Evolutionary conservation across 2,113 vertebrate species (phyloP).

Genomic region (Callipepla squamata): DNA sequence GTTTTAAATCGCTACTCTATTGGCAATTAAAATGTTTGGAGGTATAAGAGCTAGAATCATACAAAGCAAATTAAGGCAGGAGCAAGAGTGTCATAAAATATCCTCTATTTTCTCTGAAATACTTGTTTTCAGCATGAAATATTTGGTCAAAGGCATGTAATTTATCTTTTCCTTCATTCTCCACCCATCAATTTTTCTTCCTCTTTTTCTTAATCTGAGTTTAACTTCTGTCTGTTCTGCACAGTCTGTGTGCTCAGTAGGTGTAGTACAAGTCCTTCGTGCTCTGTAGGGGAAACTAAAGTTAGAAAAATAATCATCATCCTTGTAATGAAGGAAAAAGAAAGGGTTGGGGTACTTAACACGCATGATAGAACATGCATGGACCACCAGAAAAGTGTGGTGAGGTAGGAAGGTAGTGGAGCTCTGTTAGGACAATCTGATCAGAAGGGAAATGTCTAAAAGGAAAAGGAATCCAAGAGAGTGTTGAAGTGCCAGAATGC

Average conservation of each 20-base stretch:
- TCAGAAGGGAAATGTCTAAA: constrained; percentile 78
- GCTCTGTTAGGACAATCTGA: constrained; percentile 75
- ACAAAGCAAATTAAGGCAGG: neutral
- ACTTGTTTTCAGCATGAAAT: constrained; percentile 29
- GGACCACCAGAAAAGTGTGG: constrained; percentile 78
- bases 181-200: neutral
- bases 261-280: constrained; percentile 63
- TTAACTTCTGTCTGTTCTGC: neutral
- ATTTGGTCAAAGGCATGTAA: neutral
- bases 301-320: constrained; percentile 84
- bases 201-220: neutral
- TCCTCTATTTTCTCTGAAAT: neutral
- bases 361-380: constrained; percentile 70
- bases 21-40: constrained; percentile 7
- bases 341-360: constrained; percentile 11
- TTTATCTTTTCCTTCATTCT: neutral
- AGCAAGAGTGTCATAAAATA: neutral
- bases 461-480: constrained; percentile 76
- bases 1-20: neutral
- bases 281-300: constrained; percentile 81
- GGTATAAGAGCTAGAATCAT: neutral
- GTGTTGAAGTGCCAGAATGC: constrained; percentile 78
- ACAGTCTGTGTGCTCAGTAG: constrained; percentile 15
- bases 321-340: constrained; percentile 54
- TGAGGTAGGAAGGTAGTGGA: constrained; percentile 68